Evolutionary conservation across 2,888 invertebrate genomes (phyloP).

Genomic region (Drosophila melanosoma): DNA sequence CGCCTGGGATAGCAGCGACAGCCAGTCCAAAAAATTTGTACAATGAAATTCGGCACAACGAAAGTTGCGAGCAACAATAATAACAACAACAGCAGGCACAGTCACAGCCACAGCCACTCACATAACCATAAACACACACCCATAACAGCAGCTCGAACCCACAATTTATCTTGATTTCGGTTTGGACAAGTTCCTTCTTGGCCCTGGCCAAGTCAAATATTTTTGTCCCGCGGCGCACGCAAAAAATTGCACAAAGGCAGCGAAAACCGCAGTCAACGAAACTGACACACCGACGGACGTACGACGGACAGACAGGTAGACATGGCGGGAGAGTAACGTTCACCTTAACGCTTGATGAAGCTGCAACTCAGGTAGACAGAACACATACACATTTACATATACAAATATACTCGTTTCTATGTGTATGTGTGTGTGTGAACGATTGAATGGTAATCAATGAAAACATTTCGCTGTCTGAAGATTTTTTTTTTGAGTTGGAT

Average conservation of each 20-base stretch:
- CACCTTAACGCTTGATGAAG: conserved; percentile 57
- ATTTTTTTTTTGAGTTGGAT: conserved; percentile 10
- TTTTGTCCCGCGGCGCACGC: conserved; percentile 35
- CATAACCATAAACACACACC: conserved; percentile 38
- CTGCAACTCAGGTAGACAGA: conserved; percentile 57
- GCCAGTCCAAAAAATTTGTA: conserved; percentile 58
- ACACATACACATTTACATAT: neutral
- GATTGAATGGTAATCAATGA: conserved; percentile 75
- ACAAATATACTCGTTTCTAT: neutral
- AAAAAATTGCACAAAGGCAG: conserved; percentile 54
- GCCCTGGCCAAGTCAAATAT: conserved; percentile 34
- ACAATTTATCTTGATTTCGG: conserved; percentile 71
- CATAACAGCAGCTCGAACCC: conserved; percentile 50
- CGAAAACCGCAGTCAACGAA: conserved; percentile 34
- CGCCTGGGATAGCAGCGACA: conserved; percentile 15
- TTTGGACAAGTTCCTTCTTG: conserved; percentile 63
- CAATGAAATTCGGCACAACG: conserved; percentile 79
- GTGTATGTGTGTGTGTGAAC: conserved; percentile 15
- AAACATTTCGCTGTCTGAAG: conserved; percentile 47
- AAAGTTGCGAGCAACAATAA: conserved; percentile 60
- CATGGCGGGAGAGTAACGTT: conserved; percentile 21
- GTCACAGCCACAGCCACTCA: conserved; percentile 12
- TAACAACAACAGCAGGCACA: conserved; percentile 6
- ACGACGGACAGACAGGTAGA: conserved; percentile 8
- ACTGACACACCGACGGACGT: neutral